phyloP scores from a whole-genome alignment of 2,113 vertebrate genomes.

The Mesoclemmys tuberculata region DNA sequence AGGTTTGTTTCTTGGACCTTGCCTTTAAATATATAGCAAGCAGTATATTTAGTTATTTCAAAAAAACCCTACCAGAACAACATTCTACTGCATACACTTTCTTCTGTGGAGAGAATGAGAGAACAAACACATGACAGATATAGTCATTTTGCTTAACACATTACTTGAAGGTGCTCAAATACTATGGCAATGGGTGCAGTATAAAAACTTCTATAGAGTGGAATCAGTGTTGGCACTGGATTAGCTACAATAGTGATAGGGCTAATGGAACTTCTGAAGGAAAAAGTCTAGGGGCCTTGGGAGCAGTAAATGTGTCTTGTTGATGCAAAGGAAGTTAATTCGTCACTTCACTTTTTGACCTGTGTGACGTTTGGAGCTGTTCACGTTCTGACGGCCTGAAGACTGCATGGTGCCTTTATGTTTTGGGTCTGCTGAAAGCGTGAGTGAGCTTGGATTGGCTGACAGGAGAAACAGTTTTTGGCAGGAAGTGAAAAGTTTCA shows the following conservation, averaged over 20 bases:
- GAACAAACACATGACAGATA: not conserved
- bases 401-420: not conserved
- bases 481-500: fast-evolving
- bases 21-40: not conserved
- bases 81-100: not conserved
- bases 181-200: not conserved
- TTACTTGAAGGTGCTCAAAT: not conserved
- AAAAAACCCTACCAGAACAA: not conserved
- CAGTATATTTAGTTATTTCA: not conserved
- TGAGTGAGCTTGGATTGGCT: not conserved
- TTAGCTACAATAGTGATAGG: not conserved
- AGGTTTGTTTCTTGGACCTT: not conserved
- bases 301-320: not conserved
- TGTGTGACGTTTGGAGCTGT: not conserved
- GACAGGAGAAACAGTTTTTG: not conserved
- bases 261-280: fast-evolving
- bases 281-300: fast-evolving
- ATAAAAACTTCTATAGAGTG: not conserved
- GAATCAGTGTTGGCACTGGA: not conserved
- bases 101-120: not conserved
- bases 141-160: not conserved
- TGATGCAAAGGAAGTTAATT: not conserved
- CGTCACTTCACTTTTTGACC: not conserved
- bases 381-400: fast-evolving
- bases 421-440: fast-evolving